These are phyloP conservation scores for Poeciliopsis turrubarensis DNA, from an alignment of 2,113 vertebrate species.

Conservation along the genomic window DNA sequence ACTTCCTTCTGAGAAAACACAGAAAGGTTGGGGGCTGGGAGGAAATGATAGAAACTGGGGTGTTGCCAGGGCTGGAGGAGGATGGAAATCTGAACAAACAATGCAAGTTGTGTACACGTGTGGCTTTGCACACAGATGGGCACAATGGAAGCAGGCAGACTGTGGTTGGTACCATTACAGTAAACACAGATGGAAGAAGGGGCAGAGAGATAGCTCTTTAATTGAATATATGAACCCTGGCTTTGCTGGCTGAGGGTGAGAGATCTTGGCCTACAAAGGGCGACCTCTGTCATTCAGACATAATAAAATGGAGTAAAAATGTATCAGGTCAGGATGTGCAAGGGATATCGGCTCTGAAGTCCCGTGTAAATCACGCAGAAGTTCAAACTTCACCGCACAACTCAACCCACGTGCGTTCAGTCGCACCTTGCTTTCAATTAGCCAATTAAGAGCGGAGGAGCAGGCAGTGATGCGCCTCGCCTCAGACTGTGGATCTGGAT, in stretches of 20 bases:
- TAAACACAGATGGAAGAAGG: conserved; percentile 63
- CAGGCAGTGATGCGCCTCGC: not conserved
- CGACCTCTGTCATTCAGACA: conserved; percentile 14
- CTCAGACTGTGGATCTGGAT: not conserved
- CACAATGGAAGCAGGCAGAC: conserved; percentile 61
- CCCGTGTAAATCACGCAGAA: not conserved
- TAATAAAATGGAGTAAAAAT: too few species aligned
- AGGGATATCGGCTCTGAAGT: too few species aligned
- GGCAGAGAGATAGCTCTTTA: conserved; percentile 46
- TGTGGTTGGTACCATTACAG: conserved; percentile 74
- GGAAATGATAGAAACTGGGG: conserved; percentile 38
- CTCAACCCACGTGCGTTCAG: not conserved
- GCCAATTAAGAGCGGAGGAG: conserved; percentile 43
- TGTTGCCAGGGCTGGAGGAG: conserved; percentile 47
- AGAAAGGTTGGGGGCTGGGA: conserved; percentile 22
- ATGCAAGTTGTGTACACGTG: conserved; percentile 58
- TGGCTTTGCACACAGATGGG: conserved; percentile 36
- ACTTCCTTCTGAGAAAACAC: conserved; percentile 53
- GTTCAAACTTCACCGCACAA: not conserved
- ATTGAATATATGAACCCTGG: conserved; percentile 37
- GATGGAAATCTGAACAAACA: conserved; percentile 55
- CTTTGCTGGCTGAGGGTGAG: conserved; percentile 22
- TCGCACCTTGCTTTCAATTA: conserved; percentile 52
- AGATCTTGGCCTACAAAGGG: conserved; percentile 18
- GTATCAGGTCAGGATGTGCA: too few species aligned